These are phyloP conservation scores for Bufo bufo DNA, from an alignment of 2,113 vertebrate genomes.

Conservation along the genomic window DNA sequence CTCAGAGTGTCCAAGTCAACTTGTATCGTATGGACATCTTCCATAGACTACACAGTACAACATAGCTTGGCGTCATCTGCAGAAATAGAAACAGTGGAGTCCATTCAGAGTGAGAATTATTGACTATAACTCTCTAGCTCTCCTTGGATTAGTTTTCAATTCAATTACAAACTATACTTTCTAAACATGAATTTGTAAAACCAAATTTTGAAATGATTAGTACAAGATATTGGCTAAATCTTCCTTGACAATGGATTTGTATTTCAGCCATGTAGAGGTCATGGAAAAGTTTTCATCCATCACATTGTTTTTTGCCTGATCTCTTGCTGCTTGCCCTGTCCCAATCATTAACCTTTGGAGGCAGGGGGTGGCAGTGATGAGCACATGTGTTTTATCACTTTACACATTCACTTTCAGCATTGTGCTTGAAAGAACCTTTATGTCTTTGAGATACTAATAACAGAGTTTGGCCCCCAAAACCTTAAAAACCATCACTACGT, in stretches of 20 bases:
- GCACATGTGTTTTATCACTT: background rate
- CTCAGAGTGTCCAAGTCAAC: too few species aligned
- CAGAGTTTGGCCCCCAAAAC: background rate
- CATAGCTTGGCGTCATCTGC: too few species aligned
- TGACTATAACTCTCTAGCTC: too few species aligned
- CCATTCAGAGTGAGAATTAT: too few species aligned
- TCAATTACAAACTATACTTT: too few species aligned
- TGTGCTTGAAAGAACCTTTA: background rate
- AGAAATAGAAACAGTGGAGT: too few species aligned
- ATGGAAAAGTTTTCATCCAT: conserved; percentile 17
- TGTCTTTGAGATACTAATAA: conserved; percentile 3
- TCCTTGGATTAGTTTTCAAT: too few species aligned
- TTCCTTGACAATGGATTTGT: background rate
- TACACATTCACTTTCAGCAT: background rate
- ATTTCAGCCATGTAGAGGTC: conserved; percentile 13
- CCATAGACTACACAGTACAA: too few species aligned
- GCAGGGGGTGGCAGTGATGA: conserved; percentile 10
- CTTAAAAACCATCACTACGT: background rate
- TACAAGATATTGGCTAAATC: too few species aligned
- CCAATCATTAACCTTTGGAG: conserved; percentile 15
- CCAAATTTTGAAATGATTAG: background rate
- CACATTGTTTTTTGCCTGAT: conserved; percentile 11
- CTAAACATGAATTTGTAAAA: background rate
- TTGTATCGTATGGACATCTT: too few species aligned
- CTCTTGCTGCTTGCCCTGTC: conserved; percentile 14